Base-by-base conservation (phyloP, 2,797 vertebrate genomes). In the Sebastiscus albofasciatus region DNA sequence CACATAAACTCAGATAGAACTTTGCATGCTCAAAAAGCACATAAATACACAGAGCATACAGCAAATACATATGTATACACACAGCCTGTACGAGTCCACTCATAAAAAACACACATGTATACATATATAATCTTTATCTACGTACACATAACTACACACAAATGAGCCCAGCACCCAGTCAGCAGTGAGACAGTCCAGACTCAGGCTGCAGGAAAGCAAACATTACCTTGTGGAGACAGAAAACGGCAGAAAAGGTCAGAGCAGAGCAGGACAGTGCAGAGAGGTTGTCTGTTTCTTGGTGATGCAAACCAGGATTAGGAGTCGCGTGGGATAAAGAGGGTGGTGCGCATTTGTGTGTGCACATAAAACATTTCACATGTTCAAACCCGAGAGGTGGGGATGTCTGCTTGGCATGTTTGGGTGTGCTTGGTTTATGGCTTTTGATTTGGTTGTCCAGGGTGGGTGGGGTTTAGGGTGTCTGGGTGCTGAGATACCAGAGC, bases 151-250 rank as follows among this genome's bases (percentile, higher is more conserved):
- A 59, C 42, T 33, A 20, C 26, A 26, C 42, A 55, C 70, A 66
- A 20, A 66, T 75, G 62, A 81, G 68, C 59, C 9, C 46, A 22
- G 60, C 62, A 10, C 52, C 59, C 36, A 72, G 60, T 70, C 80
- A 83, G 72, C 66, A 54, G 61, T 94, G 93, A 95, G 79, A 88
- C 84, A 92, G 77, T 87, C 93, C 95, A 94, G 94, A 77, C 87
- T 80, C 79, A n/a, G 75, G 84, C 77, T 78, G 76, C 82, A 27
- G 61, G 66, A 85, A 81, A 77, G 82, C 87, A 92, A 91, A 91
- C 86, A 84, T 91, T 89, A 89, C 86, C 82, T 86, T 91, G 86
- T 92, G 83, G 77, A 90, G 85, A 88, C 77, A 73, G 76, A 77
- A 60, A 60, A 78, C 39, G 5, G 67, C 72, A 73, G 66, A 75